Evolutionary conservation across 2,113 vertebrate species (phyloP), one percentile per base, ranked within the genome.

Genomic region (Eudorcas thomsonii): DNA sequence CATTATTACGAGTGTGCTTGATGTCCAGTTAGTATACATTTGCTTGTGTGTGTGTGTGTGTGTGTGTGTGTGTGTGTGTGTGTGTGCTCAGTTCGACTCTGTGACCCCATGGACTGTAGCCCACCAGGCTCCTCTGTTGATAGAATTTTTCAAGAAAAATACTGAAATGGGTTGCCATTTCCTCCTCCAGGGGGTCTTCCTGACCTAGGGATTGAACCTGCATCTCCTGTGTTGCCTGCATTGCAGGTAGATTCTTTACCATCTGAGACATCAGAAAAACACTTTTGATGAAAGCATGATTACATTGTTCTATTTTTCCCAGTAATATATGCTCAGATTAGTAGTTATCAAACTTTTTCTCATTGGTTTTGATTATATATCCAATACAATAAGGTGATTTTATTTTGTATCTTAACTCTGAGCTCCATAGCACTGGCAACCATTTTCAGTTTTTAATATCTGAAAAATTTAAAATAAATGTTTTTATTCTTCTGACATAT

Each of bases 401-500:
- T 78, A 30, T 80, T 95, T 88, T 88, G 13, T 14, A 43, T 89
- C 50, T 81, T 88, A 81, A 83, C 88, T 94, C 28, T 94, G n/a
- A 96, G 52, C 16, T 78, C 39, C 17, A 1, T 39, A 89, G 11
- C 7, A 26, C 55, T 91, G 16, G 36, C 28, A 91, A 95, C 4
- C 1, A 23, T 91, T 96, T 87, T 80, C 39, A 55, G 48, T 95
- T 95, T 90, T 81, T 71, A 60, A 62, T 91, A 55, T 86, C 25
- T 62, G 19, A 3, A 96, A 82, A 85, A 21, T 96, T 96, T 91
- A 17, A 95, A 97, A 80, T 87, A 89, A 23, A 23, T 87, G 83
- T 92, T 28, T 90, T 88, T 78, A 96, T 87, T 90, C 23, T 90
- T 85, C 45, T 84, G 26, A 94, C 9, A 93, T 96, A 59, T 89